Base-by-base conservation (phyloP, 2,888 invertebrate genomes). In the Drosophila lacicola region DNA sequence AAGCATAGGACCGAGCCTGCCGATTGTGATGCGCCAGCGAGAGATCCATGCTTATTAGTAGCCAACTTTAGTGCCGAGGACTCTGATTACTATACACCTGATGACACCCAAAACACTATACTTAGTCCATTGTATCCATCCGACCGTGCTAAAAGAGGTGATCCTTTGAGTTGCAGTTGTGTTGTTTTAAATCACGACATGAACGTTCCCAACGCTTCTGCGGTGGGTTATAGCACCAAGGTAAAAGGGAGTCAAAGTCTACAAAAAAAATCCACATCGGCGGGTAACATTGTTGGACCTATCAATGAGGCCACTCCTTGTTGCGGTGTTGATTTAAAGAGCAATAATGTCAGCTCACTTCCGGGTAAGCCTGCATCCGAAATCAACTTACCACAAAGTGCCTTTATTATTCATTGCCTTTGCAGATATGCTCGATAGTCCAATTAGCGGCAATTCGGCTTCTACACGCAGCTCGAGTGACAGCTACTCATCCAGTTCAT, bases 401-500 rank as follows among this genome's bases (percentile, higher is more conserved):
- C 33, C 0, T 29, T 2, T 8, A 29, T 8, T 29, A 29, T 29
- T 29, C 29, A 29, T 29, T 29, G 29, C 5, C 0, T 44, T 71
- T 45, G 3, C 50, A 91, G 91, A 91, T 72, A 92, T 91, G 91
- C 65, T 92, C 60, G 96, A 96, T 61, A 96, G 96, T 6, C 96
- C 96, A 9, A 93, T 95, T 67, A 95, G 95, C 70, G 91, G 90
- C 11, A 92, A 92, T 63, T 92, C 92, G 41, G 90, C 92, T 4
- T 92, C 92, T 13, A 92, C 92, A 14, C 94, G 96, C 50, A 96
- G 96, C 71, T 96, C 96, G 66, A 96, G 95, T 62, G 96, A 96
- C 90, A 96, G 96, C 86, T 96, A 96, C 92, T 96, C 96, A 82
- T 96, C 96, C 8, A 95, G 95, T 61, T 96, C 96, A n/a, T 96